Conservation (phyloP, 1,140 invertebrate genomes). For the Calliopsis andreniformis region DNA sequence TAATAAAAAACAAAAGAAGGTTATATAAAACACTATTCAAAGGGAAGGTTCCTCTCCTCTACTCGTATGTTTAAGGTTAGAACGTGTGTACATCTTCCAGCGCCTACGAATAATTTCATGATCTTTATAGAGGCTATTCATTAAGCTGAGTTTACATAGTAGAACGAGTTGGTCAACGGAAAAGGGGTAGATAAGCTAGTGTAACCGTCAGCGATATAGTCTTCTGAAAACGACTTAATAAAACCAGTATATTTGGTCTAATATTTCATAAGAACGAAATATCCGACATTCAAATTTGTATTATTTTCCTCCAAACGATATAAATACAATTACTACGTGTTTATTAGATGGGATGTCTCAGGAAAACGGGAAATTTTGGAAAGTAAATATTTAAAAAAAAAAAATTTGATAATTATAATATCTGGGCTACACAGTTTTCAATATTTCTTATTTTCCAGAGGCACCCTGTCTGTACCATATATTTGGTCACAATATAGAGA, state of each 20-base stretch:
- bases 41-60: no score
- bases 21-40: no score
- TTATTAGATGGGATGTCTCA: no score
- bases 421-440: no score
- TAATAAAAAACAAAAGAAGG: no score
- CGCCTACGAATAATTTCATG: background rate
- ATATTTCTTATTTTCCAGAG: no score
- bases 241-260: background rate
- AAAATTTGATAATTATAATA: no score
- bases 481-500: no score
- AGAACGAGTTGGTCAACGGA: background rate
- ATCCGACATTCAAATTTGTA: background rate
- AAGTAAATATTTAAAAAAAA: no score
- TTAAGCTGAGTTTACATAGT: conserved; percentile 29
- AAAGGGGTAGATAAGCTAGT: conserved; percentile 40
- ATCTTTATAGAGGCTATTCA: conserved; percentile 16
- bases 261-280: background rate
- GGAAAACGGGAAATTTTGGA: no score
- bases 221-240: conserved; percentile 17
- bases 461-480: no score
- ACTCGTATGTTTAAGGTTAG: background rate
- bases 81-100: background rate
- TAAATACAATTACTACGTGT: no score
- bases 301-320: background rate
- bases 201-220: conserved; percentile 30